Percentiles rank a stretch among this genome's conserved stretches.
Evolutionary conservation across 23 tunicate genomes (phyloP).

Genomic region (Halocynthia roretzi): DNA sequence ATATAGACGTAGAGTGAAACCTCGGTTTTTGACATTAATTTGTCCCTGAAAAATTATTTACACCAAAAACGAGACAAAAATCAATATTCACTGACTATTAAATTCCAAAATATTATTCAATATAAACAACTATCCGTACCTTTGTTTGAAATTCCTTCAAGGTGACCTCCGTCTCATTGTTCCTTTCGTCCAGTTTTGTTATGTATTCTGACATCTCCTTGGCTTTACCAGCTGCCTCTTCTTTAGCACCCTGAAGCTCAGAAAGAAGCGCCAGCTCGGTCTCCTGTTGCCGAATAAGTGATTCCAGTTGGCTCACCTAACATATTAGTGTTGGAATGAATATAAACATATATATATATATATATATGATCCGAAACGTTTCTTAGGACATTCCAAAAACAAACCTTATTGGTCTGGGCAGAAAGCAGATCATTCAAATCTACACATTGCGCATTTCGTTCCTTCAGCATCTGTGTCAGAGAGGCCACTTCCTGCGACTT

Average conservation of each 20-base stretch:
- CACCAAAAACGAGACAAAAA: no score
- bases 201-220: conserved; percentile 59
- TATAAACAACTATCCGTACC: not conserved
- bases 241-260: conserved; percentile 55
- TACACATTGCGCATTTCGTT: conserved; percentile 29
- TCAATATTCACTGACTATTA: no score
- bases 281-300: conserved; percentile 48
- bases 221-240: conserved; percentile 49
- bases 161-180: conserved; percentile 12
- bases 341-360: not conserved
- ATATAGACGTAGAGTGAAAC: no score
- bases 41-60: no score
- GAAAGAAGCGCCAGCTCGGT: conserved; percentile 55
- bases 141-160: conserved; percentile 8
- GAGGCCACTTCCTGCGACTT: conserved; percentile 13
- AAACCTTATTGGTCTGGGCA: conserved; percentile 44
- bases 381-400: not conserved
- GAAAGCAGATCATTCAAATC: conserved; percentile 21
- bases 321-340: not conserved
- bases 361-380: no score
- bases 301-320: conserved; percentile 46
- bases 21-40: no score
- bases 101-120: no score
- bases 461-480: conserved; percentile 28
- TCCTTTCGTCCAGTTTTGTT: conserved; percentile 30